Percentiles rank a stretch among this genome's conserved stretches.
Conservation (phyloP, 37 sponge, comb jelly and placozoan genomes). For the Crambe crambe region DNA sequence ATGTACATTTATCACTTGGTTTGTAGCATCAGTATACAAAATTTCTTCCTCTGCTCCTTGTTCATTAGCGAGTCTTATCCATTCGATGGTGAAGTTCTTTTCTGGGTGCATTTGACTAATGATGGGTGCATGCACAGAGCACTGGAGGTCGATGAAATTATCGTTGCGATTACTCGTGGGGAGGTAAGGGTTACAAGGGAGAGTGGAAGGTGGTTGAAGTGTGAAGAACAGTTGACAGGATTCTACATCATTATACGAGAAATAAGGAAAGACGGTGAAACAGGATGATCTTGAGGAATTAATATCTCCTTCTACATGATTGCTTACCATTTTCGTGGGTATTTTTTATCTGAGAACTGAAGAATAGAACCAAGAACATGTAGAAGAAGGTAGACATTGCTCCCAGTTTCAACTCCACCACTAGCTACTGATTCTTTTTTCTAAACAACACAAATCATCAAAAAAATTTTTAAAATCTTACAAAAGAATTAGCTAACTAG, state of each 20-base stretch:
- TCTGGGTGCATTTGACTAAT: background rate
- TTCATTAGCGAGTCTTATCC: background rate
- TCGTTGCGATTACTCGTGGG: background rate
- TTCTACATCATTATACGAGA: background rate
- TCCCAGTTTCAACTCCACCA: no score
- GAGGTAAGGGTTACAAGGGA: conserved; percentile 4
- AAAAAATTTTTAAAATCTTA: no score
- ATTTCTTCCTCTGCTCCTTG: background rate
- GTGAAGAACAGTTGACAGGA: conserved; percentile 14
- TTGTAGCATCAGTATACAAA: background rate
- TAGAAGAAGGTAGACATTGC: no score
- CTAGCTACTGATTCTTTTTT: no score
- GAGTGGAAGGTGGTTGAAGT: conserved; percentile 20
- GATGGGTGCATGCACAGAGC: background rate
- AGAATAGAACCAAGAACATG: no score
- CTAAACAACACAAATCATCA: no score
- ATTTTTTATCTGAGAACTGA: no score
- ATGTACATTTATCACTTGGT: background rate
- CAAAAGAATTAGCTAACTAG: no score
- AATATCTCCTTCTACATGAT: no score
- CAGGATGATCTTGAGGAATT: no score
- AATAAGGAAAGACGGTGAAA: background rate
- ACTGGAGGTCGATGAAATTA: background rate
- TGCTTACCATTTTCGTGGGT: background rate
- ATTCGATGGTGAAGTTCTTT: conserved; percentile 2